Base-by-base conservation (phyloP, 2,113 vertebrate genomes). In the Etia nguti region DNA sequence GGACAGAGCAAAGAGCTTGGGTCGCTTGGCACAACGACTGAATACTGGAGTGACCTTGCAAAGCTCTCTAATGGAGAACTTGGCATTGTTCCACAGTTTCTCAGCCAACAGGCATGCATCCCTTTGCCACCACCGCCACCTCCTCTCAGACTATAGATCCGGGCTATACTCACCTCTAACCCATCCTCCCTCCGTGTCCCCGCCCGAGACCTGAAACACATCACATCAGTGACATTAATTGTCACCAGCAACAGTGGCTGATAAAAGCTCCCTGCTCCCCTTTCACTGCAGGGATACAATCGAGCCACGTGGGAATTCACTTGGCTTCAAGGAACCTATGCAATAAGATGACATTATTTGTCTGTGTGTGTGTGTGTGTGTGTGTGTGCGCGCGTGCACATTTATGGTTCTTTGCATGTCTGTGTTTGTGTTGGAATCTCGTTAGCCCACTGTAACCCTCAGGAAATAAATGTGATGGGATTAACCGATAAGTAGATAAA, bases 21-120 rank as follows among this genome's bases (percentile, higher is more conserved):
- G 89, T 89, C 87, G 88, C 90, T 94, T 95, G 95, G 96, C 95
- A 95, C 89, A 77, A 80, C 34, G 80, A 85, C 88, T 80, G 85
- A 89, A 90, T 86, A 86, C 92, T 81, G 59, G 70, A 91, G 90
- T 95, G 96, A 97, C 96, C 96, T 96, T 95, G 94, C 87, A 81
- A 82, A 87, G 89, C 92, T 96, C 91, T 89, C 90, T 96, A 96
- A 97, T 96, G 94, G 95, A 96, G 87, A 93, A 93, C 88, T 94
- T 97, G 96, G 96, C 96, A 10, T 31, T 20, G 86, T 82, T 95
- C 95, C 96, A 97, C 90, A 22, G 86, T 94, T 92, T 94, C 93
- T 94, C 93, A 92, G 88, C 90, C 92, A 92, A 92, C 86, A 93
- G 94, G 92, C 93, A 89, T 46, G 73, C 79, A 34, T 43, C 43